phyloP scores from a whole-genome alignment of 2,797 vertebrate genomes.

The Phalloptychus januarius region DNA sequence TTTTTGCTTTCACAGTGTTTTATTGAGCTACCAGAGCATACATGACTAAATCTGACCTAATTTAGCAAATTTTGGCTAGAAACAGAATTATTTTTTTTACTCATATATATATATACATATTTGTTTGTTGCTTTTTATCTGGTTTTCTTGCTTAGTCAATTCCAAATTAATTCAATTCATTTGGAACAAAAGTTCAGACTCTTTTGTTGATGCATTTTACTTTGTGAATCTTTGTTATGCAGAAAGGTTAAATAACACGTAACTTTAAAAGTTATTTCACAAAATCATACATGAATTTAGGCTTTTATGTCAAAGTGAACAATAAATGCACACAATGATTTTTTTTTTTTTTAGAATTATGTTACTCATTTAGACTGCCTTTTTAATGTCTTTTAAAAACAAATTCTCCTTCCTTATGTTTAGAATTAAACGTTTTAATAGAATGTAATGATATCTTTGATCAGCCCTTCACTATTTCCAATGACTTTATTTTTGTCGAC shows the following conservation, averaged over 20 bases:
- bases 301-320: neutral
- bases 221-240: neutral
- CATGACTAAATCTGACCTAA: neutral
- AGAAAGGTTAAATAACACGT: neutral
- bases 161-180: neutral
- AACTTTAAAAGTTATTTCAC: neutral
- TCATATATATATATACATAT: too few species aligned
- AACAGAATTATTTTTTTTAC: neutral
- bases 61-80: neutral
- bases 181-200: neutral
- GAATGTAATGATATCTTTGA: neutral
- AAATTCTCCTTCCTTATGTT: neutral
- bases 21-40: neutral
- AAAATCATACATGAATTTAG: neutral
- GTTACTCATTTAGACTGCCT: neutral
- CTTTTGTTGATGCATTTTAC: neutral
- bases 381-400: neutral
- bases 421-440: neutral
- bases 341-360: neutral
- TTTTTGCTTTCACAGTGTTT: neutral
- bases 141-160: neutral
- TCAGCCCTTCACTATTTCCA: conserved; percentile 18
- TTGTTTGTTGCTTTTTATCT: neutral
- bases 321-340: neutral
- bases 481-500: conserved; percentile 30